Percentiles rank a stretch among this genome's conserved stretches.
Evolutionary conservation across 2,888 invertebrate species (phyloP).

Genomic region (Perithous albicinctus): DNA sequence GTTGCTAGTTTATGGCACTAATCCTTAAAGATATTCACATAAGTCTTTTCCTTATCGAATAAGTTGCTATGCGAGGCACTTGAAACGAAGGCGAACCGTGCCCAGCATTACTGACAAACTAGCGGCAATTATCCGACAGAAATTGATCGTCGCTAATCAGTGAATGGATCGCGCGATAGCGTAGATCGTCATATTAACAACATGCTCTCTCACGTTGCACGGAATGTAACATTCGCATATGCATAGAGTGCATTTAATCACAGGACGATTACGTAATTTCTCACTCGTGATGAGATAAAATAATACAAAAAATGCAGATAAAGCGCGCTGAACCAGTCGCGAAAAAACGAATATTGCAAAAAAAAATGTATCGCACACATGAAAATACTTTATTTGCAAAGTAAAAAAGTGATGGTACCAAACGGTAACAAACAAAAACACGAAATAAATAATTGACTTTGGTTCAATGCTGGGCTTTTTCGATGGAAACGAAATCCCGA

Average conservation of each 20-base stretch:
- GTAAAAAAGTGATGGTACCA: slow-evolving; percentile 32
- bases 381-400: slow-evolving; percentile 35
- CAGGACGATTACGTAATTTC: slow-evolving; percentile 49
- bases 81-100: background rate
- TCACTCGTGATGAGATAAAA: slow-evolving; percentile 29
- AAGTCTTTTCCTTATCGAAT: slow-evolving; percentile 18
- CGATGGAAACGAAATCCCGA: background rate
- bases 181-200: background rate
- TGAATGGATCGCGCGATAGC: background rate
- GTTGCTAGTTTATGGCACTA: slow-evolving; percentile 42
- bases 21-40: slow-evolving; percentile 27
- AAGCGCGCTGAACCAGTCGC: background rate
- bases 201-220: background rate
- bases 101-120: background rate
- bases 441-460: slow-evolving; percentile 60
- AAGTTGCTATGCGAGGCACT: slow-evolving; percentile 10
- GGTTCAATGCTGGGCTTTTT: slow-evolving; percentile 29
- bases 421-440: slow-evolving; percentile 25
- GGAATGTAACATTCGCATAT: slow-evolving; percentile 4
- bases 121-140: background rate
- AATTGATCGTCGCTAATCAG: background rate
- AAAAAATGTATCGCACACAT: background rate
- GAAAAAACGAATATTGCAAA: slow-evolving; percentile 47
- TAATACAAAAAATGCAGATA: slow-evolving; percentile 11
- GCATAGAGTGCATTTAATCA: slow-evolving; percentile 43